These are phyloP conservation scores for Zapornia atra DNA, from an alignment of 2,113 vertebrate genomes.

Conservation along the genomic window DNA sequence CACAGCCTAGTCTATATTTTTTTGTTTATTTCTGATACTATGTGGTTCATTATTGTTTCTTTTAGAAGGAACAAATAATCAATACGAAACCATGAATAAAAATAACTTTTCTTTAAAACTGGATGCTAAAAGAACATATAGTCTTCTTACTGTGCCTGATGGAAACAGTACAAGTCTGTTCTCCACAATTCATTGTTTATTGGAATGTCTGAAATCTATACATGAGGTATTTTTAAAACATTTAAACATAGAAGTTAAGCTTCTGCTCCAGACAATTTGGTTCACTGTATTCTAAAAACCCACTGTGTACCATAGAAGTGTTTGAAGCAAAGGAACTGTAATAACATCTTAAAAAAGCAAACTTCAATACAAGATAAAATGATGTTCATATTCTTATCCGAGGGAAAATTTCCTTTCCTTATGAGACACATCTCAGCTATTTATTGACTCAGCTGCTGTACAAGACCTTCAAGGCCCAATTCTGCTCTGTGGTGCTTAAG, in stretches of 20 bases:
- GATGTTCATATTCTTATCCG: neutral
- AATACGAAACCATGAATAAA: conserved; percentile 73
- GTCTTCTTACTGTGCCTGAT: conserved; percentile 55
- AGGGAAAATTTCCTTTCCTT: neutral
- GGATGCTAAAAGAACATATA: conserved; percentile 67
- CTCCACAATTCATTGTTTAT: conserved; percentile 63
- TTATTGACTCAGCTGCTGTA: neutral
- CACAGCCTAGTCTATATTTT: conserved; percentile 10
- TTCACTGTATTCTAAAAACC: conserved; percentile 33
- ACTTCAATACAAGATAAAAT: neutral
- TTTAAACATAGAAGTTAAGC: conserved; percentile 57
- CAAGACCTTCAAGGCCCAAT: neutral
- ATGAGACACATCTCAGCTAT: neutral
- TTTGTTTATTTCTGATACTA: conserved; percentile 63
- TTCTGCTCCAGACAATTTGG: conserved; percentile 40
- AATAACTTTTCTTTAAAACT: conserved; percentile 75
- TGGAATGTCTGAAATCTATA: conserved; percentile 69
- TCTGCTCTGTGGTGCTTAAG: neutral
- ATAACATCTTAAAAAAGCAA: neutral
- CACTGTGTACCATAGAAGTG: neutral
- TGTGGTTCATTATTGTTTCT: conserved; percentile 73
- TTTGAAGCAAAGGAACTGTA: conserved; percentile 6
- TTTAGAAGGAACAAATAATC: conserved; percentile 75
- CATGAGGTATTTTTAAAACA: conserved; percentile 61
- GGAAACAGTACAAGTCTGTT: conserved; percentile 56